Evolutionary conservation across 2,888 invertebrate genomes (phyloP).

Genomic region (Cynaeus angustus): DNA sequence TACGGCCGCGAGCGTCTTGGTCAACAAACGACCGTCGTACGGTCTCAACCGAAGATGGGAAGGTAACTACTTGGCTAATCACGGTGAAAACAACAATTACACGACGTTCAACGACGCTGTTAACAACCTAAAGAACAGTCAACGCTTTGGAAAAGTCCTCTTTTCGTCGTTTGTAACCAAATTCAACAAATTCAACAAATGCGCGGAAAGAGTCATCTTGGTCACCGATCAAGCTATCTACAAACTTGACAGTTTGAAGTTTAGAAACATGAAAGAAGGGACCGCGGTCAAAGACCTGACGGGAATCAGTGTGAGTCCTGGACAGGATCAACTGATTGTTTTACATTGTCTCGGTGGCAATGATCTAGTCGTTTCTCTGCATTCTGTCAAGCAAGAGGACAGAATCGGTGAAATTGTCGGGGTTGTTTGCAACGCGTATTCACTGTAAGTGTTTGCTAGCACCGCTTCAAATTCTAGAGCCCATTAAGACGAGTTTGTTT

Average conservation of each 20-base stretch:
- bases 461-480: too few relatives aligned
- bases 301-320: conserved; percentile 89
- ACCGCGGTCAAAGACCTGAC: conserved; percentile 75
- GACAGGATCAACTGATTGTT: conserved; percentile 89
- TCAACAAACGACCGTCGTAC: conserved; percentile 80
- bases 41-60: conserved; percentile 87
- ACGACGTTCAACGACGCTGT: conserved; percentile 80
- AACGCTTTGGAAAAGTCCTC: conserved; percentile 77
- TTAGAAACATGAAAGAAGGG: conserved; percentile 90
- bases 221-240: conserved; percentile 89
- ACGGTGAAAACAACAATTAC: conserved; percentile 80
- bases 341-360: conserved; percentile 91
- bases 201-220: conserved; percentile 89
- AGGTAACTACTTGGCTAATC: conserved; percentile 85
- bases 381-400: conserved; percentile 75
- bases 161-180: conserved; percentile 83
- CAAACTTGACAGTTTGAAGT: conserved; percentile 90
- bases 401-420: conserved; percentile 92
- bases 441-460: conserved; percentile 86
- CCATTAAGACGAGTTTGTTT: neutral
- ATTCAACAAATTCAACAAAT: conserved; percentile 78
- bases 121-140: conserved; percentile 79
- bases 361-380: conserved; percentile 90
- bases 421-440: conserved; percentile 83
- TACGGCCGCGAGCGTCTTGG: conserved; percentile 82